Evolutionary conservation across 2,797 vertebrate genomes (phyloP).

Genomic region (Antennarius maculatus): DNA sequence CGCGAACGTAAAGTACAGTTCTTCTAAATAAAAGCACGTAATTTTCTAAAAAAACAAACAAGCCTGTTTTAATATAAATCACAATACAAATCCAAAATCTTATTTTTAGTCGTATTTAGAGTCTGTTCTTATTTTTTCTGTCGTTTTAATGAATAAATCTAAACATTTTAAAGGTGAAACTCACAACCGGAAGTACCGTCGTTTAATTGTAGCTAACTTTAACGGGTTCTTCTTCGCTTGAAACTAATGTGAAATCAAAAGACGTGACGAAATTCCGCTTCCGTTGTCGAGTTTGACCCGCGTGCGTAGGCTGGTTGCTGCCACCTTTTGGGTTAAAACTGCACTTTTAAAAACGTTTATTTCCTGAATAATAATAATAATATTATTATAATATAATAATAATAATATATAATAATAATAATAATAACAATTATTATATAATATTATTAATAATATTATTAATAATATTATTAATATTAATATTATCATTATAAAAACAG

Average conservation of each 20-base stretch:
- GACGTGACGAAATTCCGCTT: slow-evolving; percentile 77
- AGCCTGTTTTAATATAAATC: not conserved
- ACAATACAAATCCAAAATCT: accelerated
- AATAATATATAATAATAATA: too few relatives aligned
- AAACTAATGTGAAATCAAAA: slow-evolving; percentile 65
- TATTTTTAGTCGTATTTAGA: accelerated
- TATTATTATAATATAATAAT: too few relatives aligned
- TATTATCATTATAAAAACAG: too few relatives aligned
- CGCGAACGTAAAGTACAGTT: slow-evolving; percentile 7
- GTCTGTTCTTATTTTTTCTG: accelerated
- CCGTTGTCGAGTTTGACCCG: slow-evolving; percentile 18
- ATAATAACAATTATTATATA: too few relatives aligned
- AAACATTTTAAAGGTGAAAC: not conserved
- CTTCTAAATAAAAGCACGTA: slow-evolving; percentile 54
- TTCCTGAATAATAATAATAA: too few relatives aligned
- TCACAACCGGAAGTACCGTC: accelerated
- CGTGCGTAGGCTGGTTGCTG: slow-evolving; percentile 8
- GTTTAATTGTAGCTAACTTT: not conserved
- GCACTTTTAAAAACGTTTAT: too few relatives aligned
- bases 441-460: too few relatives aligned
- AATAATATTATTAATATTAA: too few relatives aligned
- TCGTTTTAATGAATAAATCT: accelerated
- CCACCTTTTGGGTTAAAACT: slow-evolving; percentile 48
- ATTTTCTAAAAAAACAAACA: accelerated
- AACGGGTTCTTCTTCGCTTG: slow-evolving; percentile 27